Base-by-base conservation (phyloP, 2,888 invertebrate species). In the Cyaniris semiargus region DNA sequence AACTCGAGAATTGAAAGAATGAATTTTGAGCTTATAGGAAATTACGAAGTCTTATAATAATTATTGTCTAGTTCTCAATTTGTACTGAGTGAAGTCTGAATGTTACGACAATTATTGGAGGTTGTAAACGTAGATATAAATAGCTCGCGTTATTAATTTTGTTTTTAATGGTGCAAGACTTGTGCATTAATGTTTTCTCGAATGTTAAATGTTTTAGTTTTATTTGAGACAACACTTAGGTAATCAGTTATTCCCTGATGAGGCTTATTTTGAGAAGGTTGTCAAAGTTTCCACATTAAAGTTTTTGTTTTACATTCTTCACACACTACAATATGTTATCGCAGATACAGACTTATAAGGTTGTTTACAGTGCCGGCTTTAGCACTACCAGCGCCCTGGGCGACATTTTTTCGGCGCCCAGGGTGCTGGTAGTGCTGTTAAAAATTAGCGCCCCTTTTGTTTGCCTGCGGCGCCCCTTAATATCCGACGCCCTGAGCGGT, bases 191-290 rank as follows among this genome's bases (percentile, higher is more conserved):
- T 74, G 23, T 74, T 74, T 27, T 18, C 53, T 74, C 74, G 27
- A 74, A 53, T 74, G 21, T 74, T 74, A 53, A 74, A 53, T 74
- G 23, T 74, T 74, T 74, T 53, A 27, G 27, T 74, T 48, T 48
- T 53, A 7, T 53, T 44, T 21, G 44, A 13, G 72, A 44, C 23
- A 13, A 44, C 44, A 72, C 72, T 23, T 21, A 44, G 60, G 60
- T 60, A 66, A 66, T 66, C 66, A 23, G 44, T 72, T 72, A 44
- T 21, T 44, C 13, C 44, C 44, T 23, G 18, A 74, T 48, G 48
- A 74, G 74, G 74, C 48, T 38, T 72, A 44, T 31, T 66, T 31
- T 27, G 60, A 3, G 66, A 31, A 66, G 15, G 66, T 66, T 66
- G 66, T 66, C 66, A 66, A 60, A 23, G 66, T 66, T 66, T 66